Base-by-base conservation (phyloP, 2,888 invertebrate species). In the Helleia helle region DNA sequence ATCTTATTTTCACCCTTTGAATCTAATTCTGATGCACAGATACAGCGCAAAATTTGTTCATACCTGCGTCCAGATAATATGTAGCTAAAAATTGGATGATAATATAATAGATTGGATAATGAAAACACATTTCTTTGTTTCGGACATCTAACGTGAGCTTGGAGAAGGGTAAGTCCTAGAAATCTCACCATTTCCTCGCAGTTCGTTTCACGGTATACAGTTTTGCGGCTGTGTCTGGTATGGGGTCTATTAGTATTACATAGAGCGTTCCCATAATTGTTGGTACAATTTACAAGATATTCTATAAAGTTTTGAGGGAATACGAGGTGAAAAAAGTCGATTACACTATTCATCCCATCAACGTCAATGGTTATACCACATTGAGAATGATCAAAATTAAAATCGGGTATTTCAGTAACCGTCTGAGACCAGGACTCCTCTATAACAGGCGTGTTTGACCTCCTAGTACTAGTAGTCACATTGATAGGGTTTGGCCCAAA, bases 221-320 rank as follows among this genome's bases (percentile, higher is more conserved):
- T 26, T 28, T 43, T 41, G 9, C 48, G 48, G 36, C 46, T 44
- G 36, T 48, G 11, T 41, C 48, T 39, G 22, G 48, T 50, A 26
- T 44, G 46, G 13, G 50, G 44, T 41, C 37, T 48, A 30, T 46
- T 50, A 30, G 12, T 30, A 14, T 41, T 39, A 24, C 42, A 41
- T 28, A 46, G 25, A 38, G 18, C 8, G 24, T 37, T 46, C 3
- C 46, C 50, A 40, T 50, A 50, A 15, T n/a, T 41, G 28, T 48
- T 50, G 8, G 42, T 46, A 28, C 44, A 42, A 24, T 24, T 31
- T 25, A 49, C 42, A 22, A 45, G 11, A 36, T 43, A 47, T 18
- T 49, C 47, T 12, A 49, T 18, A 5, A 36, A 41, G 40, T 44
- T 36, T 40, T 38, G 24, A n/a, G 43, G 43, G 28, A 41, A 44